A percentile compares a stretch with the other conserved stretches of the same genome.
These are phyloP conservation scores for Macrobrachium nipponense DNA, from an alignment of 1,140 invertebrate genomes.

Conservation along the genomic window DNA sequence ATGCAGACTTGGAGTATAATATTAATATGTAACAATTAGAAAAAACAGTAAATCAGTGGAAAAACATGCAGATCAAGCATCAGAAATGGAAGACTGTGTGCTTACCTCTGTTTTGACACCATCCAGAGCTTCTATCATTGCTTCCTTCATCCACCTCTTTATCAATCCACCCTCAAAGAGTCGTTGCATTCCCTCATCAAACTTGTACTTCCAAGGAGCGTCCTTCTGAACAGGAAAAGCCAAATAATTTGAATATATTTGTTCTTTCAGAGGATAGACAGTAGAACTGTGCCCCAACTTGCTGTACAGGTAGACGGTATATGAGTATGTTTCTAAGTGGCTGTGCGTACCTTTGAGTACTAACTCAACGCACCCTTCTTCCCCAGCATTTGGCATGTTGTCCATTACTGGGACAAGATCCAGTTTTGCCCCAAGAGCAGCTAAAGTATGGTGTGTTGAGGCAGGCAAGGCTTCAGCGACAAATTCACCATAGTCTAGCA, in stretches of 20 bases:
- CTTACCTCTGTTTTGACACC: too few relatives aligned
- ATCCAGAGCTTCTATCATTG: neutral
- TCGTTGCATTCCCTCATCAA: conserved; percentile 19
- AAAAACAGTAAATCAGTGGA: too few relatives aligned
- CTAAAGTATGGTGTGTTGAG: neutral
- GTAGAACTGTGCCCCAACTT: neutral
- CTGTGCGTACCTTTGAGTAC: neutral
- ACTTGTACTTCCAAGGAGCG: conserved; percentile 40
- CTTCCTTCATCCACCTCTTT: conserved; percentile 22
- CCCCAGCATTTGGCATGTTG: neutral
- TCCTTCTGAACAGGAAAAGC: conserved; percentile 15
- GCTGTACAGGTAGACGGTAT: neutral
- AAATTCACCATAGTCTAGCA: neutral
- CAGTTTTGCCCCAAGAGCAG: conserved; percentile 2
- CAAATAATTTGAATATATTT: conserved; percentile 13
- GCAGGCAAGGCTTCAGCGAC: neutral
- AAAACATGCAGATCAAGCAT: too few relatives aligned
- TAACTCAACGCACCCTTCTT: neutral
- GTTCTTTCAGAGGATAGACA: conserved; percentile 1
- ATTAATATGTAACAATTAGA: too few relatives aligned
- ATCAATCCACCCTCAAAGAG: conserved; percentile 33
- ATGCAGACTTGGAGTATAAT: too few relatives aligned
- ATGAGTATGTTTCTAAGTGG: neutral
- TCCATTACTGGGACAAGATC: neutral
- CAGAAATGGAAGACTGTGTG: neutral